Evolutionary conservation across 2,888 invertebrate species (phyloP).

Genomic region (Tetropium fuscum): DNA sequence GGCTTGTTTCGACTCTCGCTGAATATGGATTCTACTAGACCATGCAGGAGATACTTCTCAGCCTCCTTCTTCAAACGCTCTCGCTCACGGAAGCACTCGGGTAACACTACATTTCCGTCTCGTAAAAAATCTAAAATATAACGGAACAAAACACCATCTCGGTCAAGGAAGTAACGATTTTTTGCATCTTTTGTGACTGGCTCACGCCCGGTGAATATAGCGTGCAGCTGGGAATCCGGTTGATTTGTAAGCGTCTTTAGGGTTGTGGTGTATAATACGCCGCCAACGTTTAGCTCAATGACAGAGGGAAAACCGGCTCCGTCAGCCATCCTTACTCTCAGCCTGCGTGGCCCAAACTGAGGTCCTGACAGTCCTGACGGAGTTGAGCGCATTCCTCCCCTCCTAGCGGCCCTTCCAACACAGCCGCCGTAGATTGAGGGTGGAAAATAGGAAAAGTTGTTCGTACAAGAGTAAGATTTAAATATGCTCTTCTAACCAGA

Average conservation of each 20-base stretch:
- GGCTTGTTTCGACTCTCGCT: slow-evolving; percentile 68
- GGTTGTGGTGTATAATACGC: slow-evolving; percentile 93
- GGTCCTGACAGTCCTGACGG: slow-evolving; percentile 16
- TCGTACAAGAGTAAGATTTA: slow-evolving; percentile 18
- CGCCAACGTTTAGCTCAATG: slow-evolving; percentile 96
- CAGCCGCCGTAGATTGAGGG: slow-evolving; percentile 8
- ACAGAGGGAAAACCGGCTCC: slow-evolving; percentile 68
- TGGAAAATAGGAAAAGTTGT: slow-evolving; percentile 12
- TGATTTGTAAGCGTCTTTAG: slow-evolving; percentile 85
- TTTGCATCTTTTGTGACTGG: slow-evolving; percentile 80
- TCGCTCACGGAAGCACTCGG: slow-evolving; percentile 93
- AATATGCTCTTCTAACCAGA: slow-evolving; percentile 8
- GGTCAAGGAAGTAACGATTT: slow-evolving; percentile 93
- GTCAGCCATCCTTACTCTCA: slow-evolving; percentile 53
- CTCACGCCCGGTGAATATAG: slow-evolving; percentile 77
- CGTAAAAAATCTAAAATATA: slow-evolving; percentile 97
- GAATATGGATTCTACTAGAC: slow-evolving; percentile 76
- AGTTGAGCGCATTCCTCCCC: slow-evolving; percentile 17
- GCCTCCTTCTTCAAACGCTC: slow-evolving; percentile 84
- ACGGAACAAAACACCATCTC: slow-evolving; percentile 94
- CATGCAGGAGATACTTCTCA: slow-evolving; percentile 77
- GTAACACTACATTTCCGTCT: slow-evolving; percentile 88
- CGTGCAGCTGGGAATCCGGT: slow-evolving; percentile 81
- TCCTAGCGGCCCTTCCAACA: slow-evolving; percentile 9
- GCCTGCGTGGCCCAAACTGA: slow-evolving; percentile 28